phyloP scores from a whole-genome alignment of 2,113 vertebrate species.

The Oenanthe oenanthe region DNA sequence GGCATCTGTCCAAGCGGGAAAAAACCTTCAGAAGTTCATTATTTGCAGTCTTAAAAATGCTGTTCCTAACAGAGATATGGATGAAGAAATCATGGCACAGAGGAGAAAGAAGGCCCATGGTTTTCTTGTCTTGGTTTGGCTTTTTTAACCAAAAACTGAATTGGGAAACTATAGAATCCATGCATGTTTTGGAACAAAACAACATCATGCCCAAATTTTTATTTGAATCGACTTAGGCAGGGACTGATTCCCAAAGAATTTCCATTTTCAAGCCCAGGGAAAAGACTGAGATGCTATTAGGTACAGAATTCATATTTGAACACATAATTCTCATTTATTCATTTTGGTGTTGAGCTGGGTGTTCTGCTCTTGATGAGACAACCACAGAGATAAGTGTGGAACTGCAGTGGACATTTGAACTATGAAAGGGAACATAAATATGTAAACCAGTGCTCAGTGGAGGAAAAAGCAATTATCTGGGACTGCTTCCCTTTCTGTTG shows the following conservation, averaged over 20 bases:
- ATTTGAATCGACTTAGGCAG: background rate
- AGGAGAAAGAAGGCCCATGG: background rate
- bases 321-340: background rate
- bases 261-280: background rate
- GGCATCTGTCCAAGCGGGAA: background rate
- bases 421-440: background rate
- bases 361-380: background rate
- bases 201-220: background rate
- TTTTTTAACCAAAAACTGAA: background rate
- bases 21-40: slow-evolving; percentile 3
- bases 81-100: background rate
- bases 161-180: background rate
- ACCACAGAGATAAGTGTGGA: fast-evolving
- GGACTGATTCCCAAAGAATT: background rate
- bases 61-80: background rate
- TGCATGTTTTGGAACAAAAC: background rate
- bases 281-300: fast-evolving
- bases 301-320: background rate
- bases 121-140: background rate
- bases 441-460: background rate
- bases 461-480: background rate
- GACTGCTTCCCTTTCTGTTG: background rate
- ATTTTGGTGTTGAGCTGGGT: background rate
- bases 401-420: background rate
- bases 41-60: background rate